phyloP scores from a whole-genome alignment of 2,888 invertebrate species.

The Sycophila texana region DNA sequence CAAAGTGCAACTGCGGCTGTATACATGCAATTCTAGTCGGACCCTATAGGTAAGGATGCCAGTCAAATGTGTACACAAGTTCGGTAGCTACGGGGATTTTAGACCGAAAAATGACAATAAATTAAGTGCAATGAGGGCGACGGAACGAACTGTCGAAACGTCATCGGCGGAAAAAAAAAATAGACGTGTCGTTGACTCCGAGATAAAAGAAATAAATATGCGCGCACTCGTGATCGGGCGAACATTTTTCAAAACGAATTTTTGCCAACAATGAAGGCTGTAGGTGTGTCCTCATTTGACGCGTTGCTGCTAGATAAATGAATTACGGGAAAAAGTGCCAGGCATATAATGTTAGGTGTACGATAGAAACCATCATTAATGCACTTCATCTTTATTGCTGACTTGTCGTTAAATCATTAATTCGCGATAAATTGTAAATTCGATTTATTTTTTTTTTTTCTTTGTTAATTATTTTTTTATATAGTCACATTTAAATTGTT shows the following conservation, averaged over 20 bases:
- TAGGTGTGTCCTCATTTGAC: constrained; percentile 30
- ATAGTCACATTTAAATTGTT: background rate
- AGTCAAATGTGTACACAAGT: background rate
- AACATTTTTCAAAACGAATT: constrained; percentile 10
- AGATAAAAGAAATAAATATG: constrained; percentile 2
- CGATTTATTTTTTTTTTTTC: too few relatives aligned
- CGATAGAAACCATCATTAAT: constrained; percentile 2
- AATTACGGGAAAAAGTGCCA: constrained; percentile 5
- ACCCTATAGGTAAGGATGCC: constrained; percentile 35
- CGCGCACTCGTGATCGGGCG: background rate
- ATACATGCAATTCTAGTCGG: constrained; percentile 43
- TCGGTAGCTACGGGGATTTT: background rate
- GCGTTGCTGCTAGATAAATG: constrained; percentile 6
- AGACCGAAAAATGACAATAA: constrained; percentile 18
- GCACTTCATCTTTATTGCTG: background rate
- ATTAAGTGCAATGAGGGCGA: constrained; percentile 3
- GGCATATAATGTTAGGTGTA: constrained; percentile 1
- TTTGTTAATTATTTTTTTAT: background rate
- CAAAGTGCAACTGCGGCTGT: constrained; percentile 27
- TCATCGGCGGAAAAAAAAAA: constrained; percentile 23
- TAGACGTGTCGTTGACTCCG: constrained; percentile 8
- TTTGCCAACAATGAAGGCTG: background rate
- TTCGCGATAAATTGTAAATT: too few relatives aligned
- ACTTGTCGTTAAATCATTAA: background rate
- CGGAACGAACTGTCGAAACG: constrained; percentile 29